phyloP scores from a whole-genome alignment of 2,888 invertebrate species.

The Vanessa cardui region DNA sequence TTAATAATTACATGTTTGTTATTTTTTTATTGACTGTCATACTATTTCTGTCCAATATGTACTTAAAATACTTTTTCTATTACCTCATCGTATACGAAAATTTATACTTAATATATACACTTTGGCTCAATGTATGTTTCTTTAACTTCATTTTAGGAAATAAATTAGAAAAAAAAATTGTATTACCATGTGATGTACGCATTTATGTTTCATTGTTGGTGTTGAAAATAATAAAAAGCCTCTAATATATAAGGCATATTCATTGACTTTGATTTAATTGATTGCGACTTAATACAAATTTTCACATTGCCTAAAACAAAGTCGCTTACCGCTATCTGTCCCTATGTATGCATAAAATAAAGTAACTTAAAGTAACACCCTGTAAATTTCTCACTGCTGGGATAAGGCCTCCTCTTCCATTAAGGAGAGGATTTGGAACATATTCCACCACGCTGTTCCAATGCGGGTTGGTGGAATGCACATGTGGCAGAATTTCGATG shows the following conservation, averaged over 20 bases:
- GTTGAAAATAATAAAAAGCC: slow-evolving; percentile 53
- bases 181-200: not conserved
- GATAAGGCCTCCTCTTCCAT: too few relatives aligned
- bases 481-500: too few relatives aligned
- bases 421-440: too few relatives aligned
- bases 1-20: too few relatives aligned
- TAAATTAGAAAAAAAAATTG: slow-evolving; percentile 8
- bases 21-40: not conserved
- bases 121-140: slow-evolving; percentile 22
- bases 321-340: too few relatives aligned
- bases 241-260: slow-evolving; percentile 59
- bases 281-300: too few relatives aligned
- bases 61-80: slow-evolving; percentile 3
- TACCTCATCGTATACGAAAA: not conserved
- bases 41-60: slow-evolving; percentile 4
- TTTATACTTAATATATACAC: slow-evolving; percentile 1
- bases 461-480: too few relatives aligned
- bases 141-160: slow-evolving; percentile 5
- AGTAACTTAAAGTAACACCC: too few relatives aligned
- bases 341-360: too few relatives aligned
- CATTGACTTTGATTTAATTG: slow-evolving; percentile 36
- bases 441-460: too few relatives aligned
- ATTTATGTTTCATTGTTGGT: slow-evolving; percentile 47
- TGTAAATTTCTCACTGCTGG: too few relatives aligned
- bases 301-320: too few relatives aligned